These are phyloP conservation scores for Leptogaster cylindrica DNA, from an alignment of 2,888 invertebrate species.

Conservation along the genomic window DNA sequence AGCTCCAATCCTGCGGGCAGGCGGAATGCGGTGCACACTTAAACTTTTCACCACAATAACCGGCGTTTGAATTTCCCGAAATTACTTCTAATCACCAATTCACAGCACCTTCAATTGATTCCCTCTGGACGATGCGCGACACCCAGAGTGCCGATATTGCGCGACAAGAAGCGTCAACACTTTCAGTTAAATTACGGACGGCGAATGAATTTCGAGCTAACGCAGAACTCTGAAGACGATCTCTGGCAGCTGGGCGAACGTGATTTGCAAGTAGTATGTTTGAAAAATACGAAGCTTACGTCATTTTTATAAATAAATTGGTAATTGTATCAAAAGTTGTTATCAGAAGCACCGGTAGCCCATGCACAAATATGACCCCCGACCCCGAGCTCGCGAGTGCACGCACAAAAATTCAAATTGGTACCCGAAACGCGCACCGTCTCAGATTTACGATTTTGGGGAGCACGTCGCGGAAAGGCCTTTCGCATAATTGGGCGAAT, in stretches of 20 bases:
- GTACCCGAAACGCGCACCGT: too few species aligned
- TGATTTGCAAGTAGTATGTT: conserved; percentile 26
- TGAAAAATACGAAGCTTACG: conserved; percentile 5
- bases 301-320: conserved; percentile 31
- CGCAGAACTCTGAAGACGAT: too few species aligned
- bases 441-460: neutral
- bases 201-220: too few species aligned
- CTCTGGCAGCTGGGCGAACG: conserved; percentile 5
- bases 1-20: conserved; percentile 20
- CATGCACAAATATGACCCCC: too few species aligned
- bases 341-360: neutral
- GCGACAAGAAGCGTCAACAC: too few species aligned
- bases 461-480: too few species aligned
- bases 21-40: too few species aligned
- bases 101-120: neutral
- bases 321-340: neutral
- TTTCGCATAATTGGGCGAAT: too few species aligned
- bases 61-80: neutral
- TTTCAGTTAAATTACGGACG: too few species aligned
- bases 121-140: neutral
- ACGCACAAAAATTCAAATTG: neutral
- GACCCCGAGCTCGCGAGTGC: neutral
- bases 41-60: neutral
- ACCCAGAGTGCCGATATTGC: too few species aligned
- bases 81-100: too few species aligned